These are phyloP conservation scores for Drosophila monieri DNA, from an alignment of 2,888 invertebrate genomes.

Conservation along the genomic window DNA sequence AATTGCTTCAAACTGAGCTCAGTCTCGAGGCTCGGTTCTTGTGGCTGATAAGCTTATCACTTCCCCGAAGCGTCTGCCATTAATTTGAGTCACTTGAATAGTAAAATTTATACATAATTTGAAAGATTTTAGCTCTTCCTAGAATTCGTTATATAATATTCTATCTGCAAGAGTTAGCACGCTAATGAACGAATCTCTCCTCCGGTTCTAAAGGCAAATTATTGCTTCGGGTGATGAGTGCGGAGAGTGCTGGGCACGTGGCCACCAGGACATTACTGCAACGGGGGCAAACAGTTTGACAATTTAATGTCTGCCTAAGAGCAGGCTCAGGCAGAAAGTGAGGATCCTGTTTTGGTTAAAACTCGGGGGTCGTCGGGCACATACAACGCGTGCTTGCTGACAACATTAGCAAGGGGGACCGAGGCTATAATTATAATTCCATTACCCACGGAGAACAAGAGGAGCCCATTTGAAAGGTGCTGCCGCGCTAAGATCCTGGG, in stretches of 20 bases:
- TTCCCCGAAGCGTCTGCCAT: neutral
- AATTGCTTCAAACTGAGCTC: neutral
- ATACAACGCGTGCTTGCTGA: constrained; percentile 49
- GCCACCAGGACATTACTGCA: constrained; percentile 60
- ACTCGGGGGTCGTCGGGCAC: constrained; percentile 33
- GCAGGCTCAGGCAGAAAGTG: constrained; percentile 42
- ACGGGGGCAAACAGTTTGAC: constrained; percentile 81
- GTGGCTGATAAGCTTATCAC: neutral
- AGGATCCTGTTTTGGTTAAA: neutral
- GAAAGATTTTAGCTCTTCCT: neutral
- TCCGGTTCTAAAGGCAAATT: neutral
- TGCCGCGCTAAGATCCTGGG: constrained; percentile 64
- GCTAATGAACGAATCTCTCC: neutral
- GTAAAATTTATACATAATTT: neutral
- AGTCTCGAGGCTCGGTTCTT: neutral
- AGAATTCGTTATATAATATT: too few relatives aligned
- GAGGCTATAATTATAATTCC: constrained; percentile 82
- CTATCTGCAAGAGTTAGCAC: too few relatives aligned
- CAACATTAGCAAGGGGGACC: constrained; percentile 77
- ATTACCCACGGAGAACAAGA: constrained; percentile 62
- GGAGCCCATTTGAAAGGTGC: constrained; percentile 61
- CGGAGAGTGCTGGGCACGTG: constrained; percentile 62
- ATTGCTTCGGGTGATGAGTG: neutral
- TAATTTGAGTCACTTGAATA: neutral
- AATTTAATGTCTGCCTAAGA: constrained; percentile 78